Conservation (phyloP, 2,888 invertebrate genomes). For the Eupeodes luniger region DNA sequence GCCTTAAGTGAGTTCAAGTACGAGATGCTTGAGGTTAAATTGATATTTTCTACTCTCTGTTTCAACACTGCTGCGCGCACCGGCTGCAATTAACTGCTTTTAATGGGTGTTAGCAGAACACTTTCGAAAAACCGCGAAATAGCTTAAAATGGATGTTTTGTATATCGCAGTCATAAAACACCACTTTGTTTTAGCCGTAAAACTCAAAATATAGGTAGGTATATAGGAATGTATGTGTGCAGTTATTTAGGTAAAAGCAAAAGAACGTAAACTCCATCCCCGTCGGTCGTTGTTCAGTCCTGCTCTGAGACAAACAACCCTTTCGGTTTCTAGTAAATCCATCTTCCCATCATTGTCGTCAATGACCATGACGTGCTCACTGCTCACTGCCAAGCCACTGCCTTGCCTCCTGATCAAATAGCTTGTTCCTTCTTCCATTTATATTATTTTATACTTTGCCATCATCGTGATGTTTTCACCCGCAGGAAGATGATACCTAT, state of each 20-base stretch:
- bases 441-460: conserved; percentile 19
- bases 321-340: conserved; percentile 48
- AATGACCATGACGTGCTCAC: conserved; percentile 49
- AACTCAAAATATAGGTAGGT: conserved; percentile 4
- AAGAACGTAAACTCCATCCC: no score
- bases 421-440: conserved; percentile 21
- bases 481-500: conserved; percentile 42
- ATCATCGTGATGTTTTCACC: not conserved
- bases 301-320: conserved; percentile 40
- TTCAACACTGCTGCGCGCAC: conserved; percentile 31
- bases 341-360: conserved; percentile 40
- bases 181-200: conserved; percentile 51
- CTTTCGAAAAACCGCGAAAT: conserved; percentile 51
- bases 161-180: conserved; percentile 59
- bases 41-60: conserved; percentile 24
- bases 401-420: no score
- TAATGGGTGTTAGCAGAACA: conserved; percentile 30
- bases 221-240: no score
- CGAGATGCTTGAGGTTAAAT: conserved; percentile 59
- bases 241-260: no score
- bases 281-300: no score
- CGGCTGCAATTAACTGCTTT: conserved; percentile 67
- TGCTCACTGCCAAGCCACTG: not conserved
- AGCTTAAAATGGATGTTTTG: conserved; percentile 58
- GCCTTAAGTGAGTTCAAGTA: conserved; percentile 69